A percentile compares a stretch with the other conserved stretches of the same genome.
Conservation (phyloP, 2,113 vertebrate species). For the Caranx melampygus region DNA sequence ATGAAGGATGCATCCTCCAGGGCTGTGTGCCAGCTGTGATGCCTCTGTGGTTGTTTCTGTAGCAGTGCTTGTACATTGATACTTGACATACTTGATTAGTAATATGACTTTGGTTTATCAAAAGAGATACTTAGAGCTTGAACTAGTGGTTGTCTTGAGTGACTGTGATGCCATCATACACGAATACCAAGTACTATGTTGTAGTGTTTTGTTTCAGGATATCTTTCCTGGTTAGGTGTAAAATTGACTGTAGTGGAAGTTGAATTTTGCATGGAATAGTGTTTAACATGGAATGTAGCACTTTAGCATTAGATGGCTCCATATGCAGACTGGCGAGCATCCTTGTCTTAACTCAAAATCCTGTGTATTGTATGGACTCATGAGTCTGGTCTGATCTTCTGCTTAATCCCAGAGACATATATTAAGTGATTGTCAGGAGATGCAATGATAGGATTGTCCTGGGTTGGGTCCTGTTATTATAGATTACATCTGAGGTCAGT, state of each 20-base stretch:
- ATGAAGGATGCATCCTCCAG: conserved; percentile 53
- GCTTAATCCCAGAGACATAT: conserved; percentile 59
- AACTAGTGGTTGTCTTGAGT: neutral
- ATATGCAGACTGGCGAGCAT: conserved; percentile 17
- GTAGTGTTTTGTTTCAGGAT: neutral
- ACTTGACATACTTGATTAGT: conserved; percentile 34
- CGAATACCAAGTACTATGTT: neutral
- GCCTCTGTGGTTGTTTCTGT: conserved; percentile 56
- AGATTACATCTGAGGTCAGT: conserved; percentile 82
- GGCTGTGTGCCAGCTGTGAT: conserved; percentile 68
- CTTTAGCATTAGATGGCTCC: conserved; percentile 2
- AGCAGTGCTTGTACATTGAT: conserved; percentile 34
- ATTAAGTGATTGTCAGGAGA: conserved; percentile 78
- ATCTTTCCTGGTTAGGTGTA: neutral
- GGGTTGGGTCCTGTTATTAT: conserved; percentile 81
- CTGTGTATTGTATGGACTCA: conserved; percentile 70
- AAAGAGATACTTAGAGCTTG: conserved; percentile 26
- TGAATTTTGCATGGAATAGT: neutral
- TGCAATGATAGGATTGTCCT: conserved; percentile 80
- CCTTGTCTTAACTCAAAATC: conserved; percentile 42
- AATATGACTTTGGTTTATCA: conserved; percentile 51
- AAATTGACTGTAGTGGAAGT: neutral
- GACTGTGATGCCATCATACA: neutral
- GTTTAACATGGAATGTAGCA: neutral
- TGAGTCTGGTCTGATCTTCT: conserved; percentile 78